These are phyloP conservation scores for Xylocampa areola DNA, from an alignment of 2,888 invertebrate species.

Conservation along the genomic window DNA sequence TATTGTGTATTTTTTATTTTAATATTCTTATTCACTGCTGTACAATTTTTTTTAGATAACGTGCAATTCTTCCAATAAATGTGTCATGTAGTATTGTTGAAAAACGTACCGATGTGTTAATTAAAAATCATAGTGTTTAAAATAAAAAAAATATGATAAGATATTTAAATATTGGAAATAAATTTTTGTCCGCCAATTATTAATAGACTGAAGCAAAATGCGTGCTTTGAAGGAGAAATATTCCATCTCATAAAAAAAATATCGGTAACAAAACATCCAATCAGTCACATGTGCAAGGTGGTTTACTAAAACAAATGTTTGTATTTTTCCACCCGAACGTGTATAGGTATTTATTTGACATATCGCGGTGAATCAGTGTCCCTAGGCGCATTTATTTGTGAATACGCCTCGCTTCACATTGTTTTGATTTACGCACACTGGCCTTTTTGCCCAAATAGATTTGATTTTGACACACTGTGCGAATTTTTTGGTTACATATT, in stretches of 20 bases:
- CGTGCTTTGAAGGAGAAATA: no score
- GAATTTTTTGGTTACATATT: not conserved
- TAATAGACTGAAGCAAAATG: no score
- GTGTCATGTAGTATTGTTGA: no score
- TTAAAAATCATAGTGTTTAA: no score
- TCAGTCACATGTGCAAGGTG: slow-evolving; percentile 62
- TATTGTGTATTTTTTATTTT: slow-evolving; percentile 2
- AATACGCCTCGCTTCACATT: slow-evolving; percentile 76
- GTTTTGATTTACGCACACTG: slow-evolving; percentile 74
- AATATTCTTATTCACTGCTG: no score
- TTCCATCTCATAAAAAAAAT: no score
- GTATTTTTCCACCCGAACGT: slow-evolving; percentile 63
- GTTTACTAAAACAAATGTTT: slow-evolving; percentile 74
- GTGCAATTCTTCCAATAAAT: no score
- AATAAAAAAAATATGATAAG: no score
- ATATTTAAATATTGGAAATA: no score
- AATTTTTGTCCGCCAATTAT: no score
- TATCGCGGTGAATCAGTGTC: slow-evolving; percentile 81
- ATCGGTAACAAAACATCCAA: slow-evolving; percentile 13
- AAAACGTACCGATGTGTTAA: no score
- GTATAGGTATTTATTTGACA: slow-evolving; percentile 79
- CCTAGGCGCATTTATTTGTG: slow-evolving; percentile 84
- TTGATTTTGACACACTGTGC: slow-evolving; percentile 47
- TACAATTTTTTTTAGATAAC: no score
- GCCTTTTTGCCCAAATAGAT: slow-evolving; percentile 43